These are phyloP conservation scores for Bergia sp. DNA, from an alignment of 92 coral and sea anemone species.

Conservation along the genomic window DNA sequence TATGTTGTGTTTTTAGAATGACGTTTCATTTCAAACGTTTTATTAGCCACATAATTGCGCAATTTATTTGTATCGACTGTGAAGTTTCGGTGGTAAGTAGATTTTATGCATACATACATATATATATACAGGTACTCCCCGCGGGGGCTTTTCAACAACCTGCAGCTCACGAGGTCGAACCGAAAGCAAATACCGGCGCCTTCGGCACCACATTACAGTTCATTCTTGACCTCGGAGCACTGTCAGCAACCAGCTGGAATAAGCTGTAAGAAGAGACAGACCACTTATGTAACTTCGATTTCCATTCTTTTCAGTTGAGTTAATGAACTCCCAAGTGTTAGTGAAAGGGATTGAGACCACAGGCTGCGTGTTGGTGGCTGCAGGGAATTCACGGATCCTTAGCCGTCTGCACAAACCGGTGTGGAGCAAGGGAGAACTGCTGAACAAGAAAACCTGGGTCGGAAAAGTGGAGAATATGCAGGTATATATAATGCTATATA, in stretches of 20 bases:
- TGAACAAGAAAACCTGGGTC: conserved; percentile 97
- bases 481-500: conserved; percentile 43
- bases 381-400: conserved; percentile 86
- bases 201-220: too few relatives aligned
- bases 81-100: neutral
- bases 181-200: too few relatives aligned
- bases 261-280: too few relatives aligned
- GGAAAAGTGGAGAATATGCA: conserved; percentile 94
- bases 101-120: neutral
- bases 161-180: too few relatives aligned
- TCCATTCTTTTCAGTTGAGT: conserved; percentile 65
- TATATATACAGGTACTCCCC: too few relatives aligned
- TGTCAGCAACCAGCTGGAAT: too few relatives aligned
- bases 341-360: conserved; percentile 91
- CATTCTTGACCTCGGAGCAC: too few relatives aligned
- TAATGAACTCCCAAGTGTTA: conserved; percentile 96
- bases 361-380: conserved; percentile 94
- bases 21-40: neutral
- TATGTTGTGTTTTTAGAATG: neutral
- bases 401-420: conserved; percentile 92
- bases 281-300: neutral
- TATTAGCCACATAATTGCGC: too few relatives aligned
- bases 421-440: conserved; percentile 87
- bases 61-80: neutral
- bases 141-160: too few relatives aligned